phyloP scores from a whole-genome alignment of 2,888 invertebrate genomes.

The Pedicia rivosa region DNA sequence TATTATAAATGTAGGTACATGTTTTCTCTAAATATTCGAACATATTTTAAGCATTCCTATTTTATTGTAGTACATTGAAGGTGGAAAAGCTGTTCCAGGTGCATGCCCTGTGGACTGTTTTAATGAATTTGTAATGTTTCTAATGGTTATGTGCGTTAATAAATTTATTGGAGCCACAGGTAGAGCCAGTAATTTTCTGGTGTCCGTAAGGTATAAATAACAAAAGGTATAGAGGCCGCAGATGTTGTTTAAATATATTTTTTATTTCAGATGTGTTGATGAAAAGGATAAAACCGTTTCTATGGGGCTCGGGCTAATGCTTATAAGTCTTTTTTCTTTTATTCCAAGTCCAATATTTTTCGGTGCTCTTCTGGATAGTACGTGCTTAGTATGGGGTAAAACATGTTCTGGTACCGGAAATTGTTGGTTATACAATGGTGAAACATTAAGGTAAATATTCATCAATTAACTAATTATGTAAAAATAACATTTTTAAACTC shows the following conservation, averaged over 20 bases:
- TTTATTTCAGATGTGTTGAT: constrained; percentile 41
- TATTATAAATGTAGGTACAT: neutral
- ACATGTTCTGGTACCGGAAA: constrained; percentile 52
- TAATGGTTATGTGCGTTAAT: constrained; percentile 38
- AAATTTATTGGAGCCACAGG: constrained; percentile 43
- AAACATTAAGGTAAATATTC: constrained; percentile 31
- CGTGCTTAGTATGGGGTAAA: constrained; percentile 60
- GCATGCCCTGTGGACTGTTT: constrained; percentile 41
- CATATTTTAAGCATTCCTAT: too few relatives aligned
- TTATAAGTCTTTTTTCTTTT: constrained; percentile 53
- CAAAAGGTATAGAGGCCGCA: neutral
- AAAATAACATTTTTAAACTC: neutral
- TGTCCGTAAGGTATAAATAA: constrained; percentile 33
- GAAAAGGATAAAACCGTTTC: constrained; percentile 57
- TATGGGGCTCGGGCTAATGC: constrained; percentile 50
- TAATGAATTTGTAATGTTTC: constrained; percentile 36
- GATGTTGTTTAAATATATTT: neutral
- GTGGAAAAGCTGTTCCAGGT: constrained; percentile 34
- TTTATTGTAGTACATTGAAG: too few relatives aligned
- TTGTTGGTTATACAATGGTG: constrained; percentile 58
- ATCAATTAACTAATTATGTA: neutral
- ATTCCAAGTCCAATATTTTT: constrained; percentile 64
- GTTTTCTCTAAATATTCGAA: too few relatives aligned
- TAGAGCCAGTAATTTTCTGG: constrained; percentile 44
- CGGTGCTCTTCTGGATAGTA: constrained; percentile 45